Evolutionary conservation across 2,888 invertebrate genomes (phyloP), one percentile per base, ranked within the genome.

Genomic region (Tipula helvola): DNA sequence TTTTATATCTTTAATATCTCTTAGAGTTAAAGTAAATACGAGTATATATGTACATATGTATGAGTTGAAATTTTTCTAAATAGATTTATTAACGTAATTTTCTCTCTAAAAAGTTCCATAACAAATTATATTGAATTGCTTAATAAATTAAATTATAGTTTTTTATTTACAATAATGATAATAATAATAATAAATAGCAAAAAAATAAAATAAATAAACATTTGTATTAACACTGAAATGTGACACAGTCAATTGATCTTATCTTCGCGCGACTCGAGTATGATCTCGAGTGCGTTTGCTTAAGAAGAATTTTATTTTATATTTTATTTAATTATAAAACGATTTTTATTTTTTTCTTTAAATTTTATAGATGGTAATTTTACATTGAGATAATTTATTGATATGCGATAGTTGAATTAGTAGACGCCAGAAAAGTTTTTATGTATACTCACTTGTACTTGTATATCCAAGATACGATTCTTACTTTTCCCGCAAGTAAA

Each of bases 141-240:
- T 71, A 71, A 71, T 71, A 71, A 71, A 71, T 71, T 71, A 71
- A 71, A 71, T 71, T 71, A 71, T 71, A 71, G 71, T 18, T 71
- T 71, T 71, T 71, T 71, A 28, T 57, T 16, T 71, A 71, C 18
- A 57, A 18, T 57, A 57, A 57, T 57, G n/a, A 52, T 52, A 52
- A n/a, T 57, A 57, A n/a, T 57, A 57, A 57, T 16, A 57, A 57
- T 57, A 57, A 57, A 57, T 57, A 57, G 52, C 12, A 71, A 71
- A 71, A 71, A 71, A 71, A 71, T 71, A 28, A 28, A 71, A 71
- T 71, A 71, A 71, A 71, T 71, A 71, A 84, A 84, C 84, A 84
- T 84, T 84, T 84, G 84, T 84, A 39, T 84, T 84, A 84, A 84
- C 41, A 84, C 84, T 84, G 41, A 84, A 84, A 84, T 39, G 84